A percentile compares a stretch with the other conserved stretches of the same genome.
phyloP scores from a whole-genome alignment of 1,140 invertebrate species.

The Camponotus pennsylvanicus region DNA sequence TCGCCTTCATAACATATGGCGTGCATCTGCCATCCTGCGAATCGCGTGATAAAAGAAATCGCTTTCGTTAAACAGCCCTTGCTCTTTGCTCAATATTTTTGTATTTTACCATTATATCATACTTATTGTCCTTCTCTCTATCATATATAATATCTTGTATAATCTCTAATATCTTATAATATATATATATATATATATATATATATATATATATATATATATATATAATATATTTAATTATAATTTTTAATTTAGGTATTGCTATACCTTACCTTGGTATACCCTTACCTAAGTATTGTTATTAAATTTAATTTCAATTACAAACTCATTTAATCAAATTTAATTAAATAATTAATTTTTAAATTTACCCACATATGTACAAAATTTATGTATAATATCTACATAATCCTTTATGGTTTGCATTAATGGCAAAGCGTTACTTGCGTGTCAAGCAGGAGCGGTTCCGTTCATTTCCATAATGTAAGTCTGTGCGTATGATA shows the following conservation, averaged over 20 bases:
- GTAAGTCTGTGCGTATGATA: conserved; percentile 17
- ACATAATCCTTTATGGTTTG: neutral
- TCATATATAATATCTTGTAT: neutral
- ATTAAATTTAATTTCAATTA: neutral
- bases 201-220: too few species aligned
- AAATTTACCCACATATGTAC: too few species aligned
- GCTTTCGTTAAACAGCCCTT: neutral
- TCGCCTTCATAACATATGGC: conserved; percentile 34
- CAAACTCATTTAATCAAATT: neutral
- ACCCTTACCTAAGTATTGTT: neutral
- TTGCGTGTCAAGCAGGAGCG: conserved; percentile 7
- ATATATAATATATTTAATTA: neutral
- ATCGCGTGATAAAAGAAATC: conserved; percentile 2
- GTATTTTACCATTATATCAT: neutral
- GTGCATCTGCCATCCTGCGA: conserved; percentile 22
- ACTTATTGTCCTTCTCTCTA: neutral
- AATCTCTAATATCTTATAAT: too few species aligned
- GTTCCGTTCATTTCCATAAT: conserved; percentile 37
- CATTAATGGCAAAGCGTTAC: conserved; percentile 1
- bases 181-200: neutral
- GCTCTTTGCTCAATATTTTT: neutral
- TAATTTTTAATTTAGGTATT: neutral
- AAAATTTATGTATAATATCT: neutral
- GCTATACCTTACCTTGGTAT: too few species aligned
- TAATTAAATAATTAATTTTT: neutral